Evolutionary conservation across 2,113 vertebrate genomes (phyloP).

Genomic region (Smithornis capensis): DNA sequence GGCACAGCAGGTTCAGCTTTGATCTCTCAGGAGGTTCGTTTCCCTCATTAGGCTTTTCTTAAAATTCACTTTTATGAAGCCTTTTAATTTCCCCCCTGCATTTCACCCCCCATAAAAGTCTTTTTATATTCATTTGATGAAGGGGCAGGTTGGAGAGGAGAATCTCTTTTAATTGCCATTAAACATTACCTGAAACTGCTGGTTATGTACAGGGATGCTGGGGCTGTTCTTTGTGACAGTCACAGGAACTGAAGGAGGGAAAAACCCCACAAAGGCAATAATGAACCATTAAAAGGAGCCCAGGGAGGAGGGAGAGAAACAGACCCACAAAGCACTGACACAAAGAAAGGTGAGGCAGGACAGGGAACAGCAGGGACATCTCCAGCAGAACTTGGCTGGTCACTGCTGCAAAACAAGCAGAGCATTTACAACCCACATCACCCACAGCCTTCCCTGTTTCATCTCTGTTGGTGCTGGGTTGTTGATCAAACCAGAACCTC

Average conservation of each 20-base stretch:
- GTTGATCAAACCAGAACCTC: neutral
- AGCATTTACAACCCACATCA: neutral
- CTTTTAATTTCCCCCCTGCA: constrained; percentile 44
- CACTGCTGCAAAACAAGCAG: neutral
- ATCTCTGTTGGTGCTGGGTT: neutral
- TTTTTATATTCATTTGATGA: constrained; percentile 26
- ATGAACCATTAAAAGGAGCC: neutral
- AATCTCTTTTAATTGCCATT: constrained; percentile 33
- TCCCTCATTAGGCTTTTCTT: constrained; percentile 62
- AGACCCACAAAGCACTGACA: neutral
- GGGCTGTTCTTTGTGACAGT: neutral
- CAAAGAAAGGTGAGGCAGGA: neutral
- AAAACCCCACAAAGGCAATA: neutral
- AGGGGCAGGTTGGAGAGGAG: constrained; percentile 6
- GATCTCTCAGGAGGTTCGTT: constrained; percentile 67
- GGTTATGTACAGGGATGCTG: neutral
- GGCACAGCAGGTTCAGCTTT: constrained; percentile 64
- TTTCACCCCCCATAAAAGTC: neutral
- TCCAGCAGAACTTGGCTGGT: neutral
- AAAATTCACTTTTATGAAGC: constrained; percentile 59
- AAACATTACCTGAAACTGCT: constrained; percentile 27
- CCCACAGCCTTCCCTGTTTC: neutral
- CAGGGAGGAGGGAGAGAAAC: neutral
- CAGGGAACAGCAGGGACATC: neutral
- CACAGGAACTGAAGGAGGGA: neutral